phyloP scores from a whole-genome alignment of 2,797 vertebrate genomes.

The Apodemus agrarius region DNA sequence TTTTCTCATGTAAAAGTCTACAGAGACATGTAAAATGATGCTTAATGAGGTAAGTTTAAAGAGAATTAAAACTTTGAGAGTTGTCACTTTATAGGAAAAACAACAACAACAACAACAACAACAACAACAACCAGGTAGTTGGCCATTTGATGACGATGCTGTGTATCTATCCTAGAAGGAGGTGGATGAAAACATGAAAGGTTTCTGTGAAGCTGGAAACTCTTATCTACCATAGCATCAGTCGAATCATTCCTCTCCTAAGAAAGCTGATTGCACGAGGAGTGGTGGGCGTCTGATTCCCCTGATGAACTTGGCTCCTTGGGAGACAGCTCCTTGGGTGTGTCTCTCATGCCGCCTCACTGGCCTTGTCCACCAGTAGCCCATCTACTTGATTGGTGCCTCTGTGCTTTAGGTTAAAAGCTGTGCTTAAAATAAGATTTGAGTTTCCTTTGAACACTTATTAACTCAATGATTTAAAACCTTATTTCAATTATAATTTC shows the following conservation, averaged over 20 bases:
- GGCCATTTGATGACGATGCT: not conserved
- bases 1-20: conserved; percentile 40
- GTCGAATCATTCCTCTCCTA: not conserved
- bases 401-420: not conserved
- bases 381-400: not conserved
- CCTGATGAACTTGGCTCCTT: not conserved
- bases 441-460: not conserved
- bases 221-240: not conserved
- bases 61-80: not conserved
- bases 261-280: not conserved
- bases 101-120: not conserved
- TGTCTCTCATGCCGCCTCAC: too few relatives aligned
- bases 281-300: not conserved
- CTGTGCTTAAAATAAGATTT: not conserved
- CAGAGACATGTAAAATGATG: not conserved
- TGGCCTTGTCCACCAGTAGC: not conserved
- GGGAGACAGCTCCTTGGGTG: not conserved
- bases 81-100: not conserved
- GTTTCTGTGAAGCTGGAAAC: not conserved
- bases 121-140: not conserved
- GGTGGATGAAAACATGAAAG: not conserved
- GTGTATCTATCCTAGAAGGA: not conserved
- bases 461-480: not conserved
- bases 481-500: conserved; percentile 25
- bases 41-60: not conserved